Evolutionary conservation across 2,797 vertebrate genomes (phyloP).

Genomic region (Tolypeutes matacus): DNA sequence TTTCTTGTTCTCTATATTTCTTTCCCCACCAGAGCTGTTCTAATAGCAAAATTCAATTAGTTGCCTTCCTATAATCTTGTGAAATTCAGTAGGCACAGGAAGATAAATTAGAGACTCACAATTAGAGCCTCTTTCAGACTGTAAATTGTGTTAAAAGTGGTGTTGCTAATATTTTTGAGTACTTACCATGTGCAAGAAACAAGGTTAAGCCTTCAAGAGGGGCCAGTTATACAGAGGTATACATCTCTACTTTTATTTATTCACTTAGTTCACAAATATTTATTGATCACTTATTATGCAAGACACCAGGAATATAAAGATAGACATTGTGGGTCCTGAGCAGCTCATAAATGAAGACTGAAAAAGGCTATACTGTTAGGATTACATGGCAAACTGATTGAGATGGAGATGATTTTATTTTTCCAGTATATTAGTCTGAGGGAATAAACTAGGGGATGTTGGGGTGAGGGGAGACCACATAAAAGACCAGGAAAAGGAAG

Average conservation of each 20-base stretch:
- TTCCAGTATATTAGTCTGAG: not conserved
- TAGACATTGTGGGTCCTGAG: not conserved
- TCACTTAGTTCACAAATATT: not conserved
- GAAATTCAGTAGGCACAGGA: not conserved
- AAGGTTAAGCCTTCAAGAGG: not conserved
- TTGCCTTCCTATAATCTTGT: not conserved
- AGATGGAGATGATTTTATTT: not conserved
- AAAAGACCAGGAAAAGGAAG: not conserved
- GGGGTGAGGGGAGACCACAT: not conserved
- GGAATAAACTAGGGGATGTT: not conserved
- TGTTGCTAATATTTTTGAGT: not conserved
- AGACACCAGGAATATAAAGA: not conserved
- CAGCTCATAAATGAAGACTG: not conserved
- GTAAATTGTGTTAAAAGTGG: not conserved
- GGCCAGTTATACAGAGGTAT: not conserved
- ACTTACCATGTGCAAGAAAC: not conserved
- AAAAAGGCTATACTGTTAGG: not conserved
- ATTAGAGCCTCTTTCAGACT: not conserved
- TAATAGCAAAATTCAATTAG: not conserved
- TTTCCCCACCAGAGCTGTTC: not conserved
- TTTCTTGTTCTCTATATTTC: not conserved
- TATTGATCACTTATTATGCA: not conserved
- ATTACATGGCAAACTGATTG: not conserved
- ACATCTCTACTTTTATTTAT: not conserved
- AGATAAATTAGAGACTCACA: not conserved